Evolutionary conservation across 2,113 vertebrate species (phyloP), one percentile per base, ranked within the genome.

Genomic region (Cisticola juncidis): DNA sequence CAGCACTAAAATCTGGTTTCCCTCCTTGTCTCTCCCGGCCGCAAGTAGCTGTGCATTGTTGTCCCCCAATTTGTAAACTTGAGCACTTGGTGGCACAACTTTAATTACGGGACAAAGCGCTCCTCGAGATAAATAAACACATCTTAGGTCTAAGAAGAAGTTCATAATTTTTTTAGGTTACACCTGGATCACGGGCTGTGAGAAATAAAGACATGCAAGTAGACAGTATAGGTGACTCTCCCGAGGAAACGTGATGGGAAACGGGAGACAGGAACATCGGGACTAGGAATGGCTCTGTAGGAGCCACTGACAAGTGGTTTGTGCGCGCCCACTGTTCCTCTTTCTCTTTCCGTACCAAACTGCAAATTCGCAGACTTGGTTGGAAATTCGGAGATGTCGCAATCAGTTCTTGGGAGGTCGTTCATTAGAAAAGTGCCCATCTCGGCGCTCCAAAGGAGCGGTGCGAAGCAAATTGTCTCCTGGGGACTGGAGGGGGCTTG

Each of bases 381-480:
- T 81, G 60, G 68, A 62, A 66, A 58, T 45, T 44, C 3, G 15
- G 79, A 76, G 70, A 33, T 15, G 54, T 24, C 5, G 5, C 66
- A 38, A 21, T 6, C 25, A 18, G 72, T 35, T 47, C 24, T 35
- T 56, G 38, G 74, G 74, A 88, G 54, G 71, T 45, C 24, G 31
- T 18, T 33, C 44, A 2, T 24, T 19, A 92, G 53, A 81, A 70
- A 68, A 31, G 65, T 29, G 86, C 42, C 85, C 88, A 80, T 93
- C 86, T 79, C 91, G 36, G n/a, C 78, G 40, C 80, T 95, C 93
- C 48, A 78, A 81, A 70, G 86, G 66, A 88, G 92, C 77, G 9
- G 65, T 81, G 96, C 94, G 80, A 81, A 94, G 97, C 94, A 91
- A 94, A 84, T 54, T 70, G 95, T 94, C 97, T 95, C 94, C 57